Base-by-base conservation (phyloP, 2,797 vertebrate species). In the Pangasius larnaudii region DNA sequence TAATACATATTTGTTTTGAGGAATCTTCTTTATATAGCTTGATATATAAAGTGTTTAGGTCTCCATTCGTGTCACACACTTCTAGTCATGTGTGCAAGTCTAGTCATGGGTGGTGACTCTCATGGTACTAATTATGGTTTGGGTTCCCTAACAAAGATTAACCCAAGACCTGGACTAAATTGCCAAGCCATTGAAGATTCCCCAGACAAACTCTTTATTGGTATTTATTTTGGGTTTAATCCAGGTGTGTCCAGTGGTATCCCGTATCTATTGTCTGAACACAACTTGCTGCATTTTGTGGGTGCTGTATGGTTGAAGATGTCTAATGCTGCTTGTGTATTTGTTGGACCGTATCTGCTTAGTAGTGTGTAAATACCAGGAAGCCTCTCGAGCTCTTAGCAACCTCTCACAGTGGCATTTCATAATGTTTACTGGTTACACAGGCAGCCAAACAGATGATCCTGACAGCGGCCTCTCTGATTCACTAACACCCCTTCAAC, bases 391-490 rank as follows among this genome's bases (percentile, higher is more conserved):
- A 71, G 71, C 74, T 63, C 85, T 84, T 89, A 79, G 88, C 49
- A 87, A 89, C 88, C 72, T 51, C 56, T 78, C 63, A 49, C 49
- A 84, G 72, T 89, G 63, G 74, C 80, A 87, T 89, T 79, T 75
- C 27, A 39, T 83, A 75, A 61, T 86, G 85, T 89, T 84, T 85
- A 87, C 78, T 84, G 69, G 88, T 71, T 82, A 84, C 80, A 86
- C 63, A 79, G 63, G 14, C 79, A 69, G 85, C 59, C 6, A n/a
- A 86, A 86, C 85, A 84, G 88, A 89, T 77, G 88, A 89, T 67
- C 65, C 51, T 86, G 80, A 89, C 71, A 39, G 24, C 14, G 42
- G 71, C 63, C 78, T 63, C n/a, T 85, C 33, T 71, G n/a, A 81
- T 85, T 88, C 56, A 85, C 51, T n/a, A 78, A 78, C 53, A 71